Evolutionary conservation across 1,140 invertebrate genomes (phyloP).

Genomic region (Pinna nobilis): DNA sequence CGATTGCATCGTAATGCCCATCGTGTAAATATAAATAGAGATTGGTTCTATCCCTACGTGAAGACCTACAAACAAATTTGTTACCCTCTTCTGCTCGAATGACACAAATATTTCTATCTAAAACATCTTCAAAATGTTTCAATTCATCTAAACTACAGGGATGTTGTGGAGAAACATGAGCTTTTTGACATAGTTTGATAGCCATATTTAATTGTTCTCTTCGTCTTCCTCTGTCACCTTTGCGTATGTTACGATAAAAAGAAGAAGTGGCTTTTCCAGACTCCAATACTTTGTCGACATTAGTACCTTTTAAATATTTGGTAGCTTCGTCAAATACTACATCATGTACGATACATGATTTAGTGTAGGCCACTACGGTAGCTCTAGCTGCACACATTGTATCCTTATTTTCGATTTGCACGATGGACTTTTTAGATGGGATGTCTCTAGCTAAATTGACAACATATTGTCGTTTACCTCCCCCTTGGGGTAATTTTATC

Average conservation of each 20-base stretch:
- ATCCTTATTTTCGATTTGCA: too few relatives aligned
- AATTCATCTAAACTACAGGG: conserved; percentile 2
- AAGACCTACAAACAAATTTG: conserved; percentile 1
- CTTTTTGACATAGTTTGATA: background rate
- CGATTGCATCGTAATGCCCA: conserved; percentile 21
- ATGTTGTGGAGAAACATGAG: background rate
- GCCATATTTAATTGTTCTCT: conserved; percentile 3
- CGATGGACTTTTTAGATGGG: too few relatives aligned
- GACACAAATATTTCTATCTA: conserved; percentile 7
- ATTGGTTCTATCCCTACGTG: background rate
- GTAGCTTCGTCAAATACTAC: too few relatives aligned
- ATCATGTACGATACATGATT: too few relatives aligned
- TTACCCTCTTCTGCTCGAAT: background rate
- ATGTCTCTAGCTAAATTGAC: too few relatives aligned
- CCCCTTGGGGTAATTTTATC: too few relatives aligned
- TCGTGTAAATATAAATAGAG: background rate
- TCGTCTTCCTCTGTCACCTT: background rate
- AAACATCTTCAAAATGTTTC: conserved; percentile 7
- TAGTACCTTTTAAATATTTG: too few relatives aligned
- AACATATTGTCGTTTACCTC: too few relatives aligned
- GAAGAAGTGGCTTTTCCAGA: background rate
- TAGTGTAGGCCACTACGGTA: too few relatives aligned
- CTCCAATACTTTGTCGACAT: conserved; percentile 4
- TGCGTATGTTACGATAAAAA: background rate
- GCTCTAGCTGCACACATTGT: too few relatives aligned